Base-by-base conservation (phyloP, 2,888 invertebrate species). In the Resseliella maxima region DNA sequence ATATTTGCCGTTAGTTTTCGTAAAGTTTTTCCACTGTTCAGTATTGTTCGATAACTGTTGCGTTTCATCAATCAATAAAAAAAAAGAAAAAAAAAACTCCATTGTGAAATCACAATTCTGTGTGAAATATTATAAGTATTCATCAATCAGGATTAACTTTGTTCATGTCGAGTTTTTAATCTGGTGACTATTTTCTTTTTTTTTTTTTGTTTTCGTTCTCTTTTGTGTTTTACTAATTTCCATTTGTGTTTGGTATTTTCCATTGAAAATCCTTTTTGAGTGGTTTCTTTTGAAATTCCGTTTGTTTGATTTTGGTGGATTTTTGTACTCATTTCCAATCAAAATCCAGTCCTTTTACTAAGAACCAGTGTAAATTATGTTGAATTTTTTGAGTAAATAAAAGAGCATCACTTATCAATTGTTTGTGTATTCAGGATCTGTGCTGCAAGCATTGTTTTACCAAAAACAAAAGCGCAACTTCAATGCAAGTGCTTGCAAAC, bases 1-100 rank as follows among this genome's bases (percentile, higher is more conserved):
- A 12, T 72, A 35, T 72, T 72, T 31, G 72, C n/a, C 72, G 72
- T 72, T 72, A 72, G 72, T 72, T 72, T 72, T 35, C 72, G 72
- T 12, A 72, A 72, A 72, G 72, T 31, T 72, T 31, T 72, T 15
- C 3, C 31, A 72, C 31, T 3, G 72, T 72, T 15, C 12, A 72
- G 31, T 12, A 31, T 72, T 31, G 72, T 27, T 72, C 0, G 72
- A 35, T 35, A 72, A 72, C 31, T 35, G 72, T 31, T 72, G 72
- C 72, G 72, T 72, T 31, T 72, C 2, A 12, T 12, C 31, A 2
- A 31, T n/a, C n/a, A n/a, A n/a, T n/a, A n/a, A 12, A 45, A 45
- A 45, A 45, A 45, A n/a, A n/a, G n/a, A 24, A 24, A 2, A 24
- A 59, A 24, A 24, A 59, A 50, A 59, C n/a, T 59, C 72, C 31